Conservation (phyloP, 2,888 invertebrate species). For the Sepioteuthis lessoniana region DNA sequence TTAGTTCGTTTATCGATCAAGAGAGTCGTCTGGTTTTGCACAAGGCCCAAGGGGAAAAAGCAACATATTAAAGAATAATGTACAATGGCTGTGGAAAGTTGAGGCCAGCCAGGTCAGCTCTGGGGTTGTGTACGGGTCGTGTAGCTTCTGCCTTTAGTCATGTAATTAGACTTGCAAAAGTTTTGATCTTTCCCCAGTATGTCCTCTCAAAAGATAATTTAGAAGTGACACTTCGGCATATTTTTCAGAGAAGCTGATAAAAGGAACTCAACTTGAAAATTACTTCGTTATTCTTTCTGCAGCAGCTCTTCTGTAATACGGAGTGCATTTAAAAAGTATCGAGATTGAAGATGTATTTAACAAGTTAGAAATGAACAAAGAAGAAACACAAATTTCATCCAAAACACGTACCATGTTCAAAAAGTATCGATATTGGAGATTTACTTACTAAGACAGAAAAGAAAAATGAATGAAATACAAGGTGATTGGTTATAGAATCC, state of each 20-base stretch:
- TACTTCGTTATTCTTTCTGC: neutral
- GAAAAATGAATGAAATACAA: too few species aligned
- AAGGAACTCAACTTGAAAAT: neutral
- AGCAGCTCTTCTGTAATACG: too few species aligned
- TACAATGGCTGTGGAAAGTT: neutral
- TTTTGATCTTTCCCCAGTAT: neutral
- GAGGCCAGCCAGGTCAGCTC: neutral
- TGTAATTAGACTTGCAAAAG: neutral
- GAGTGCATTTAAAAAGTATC: too few species aligned
- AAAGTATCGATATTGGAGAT: too few species aligned
- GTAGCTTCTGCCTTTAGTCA: neutral
- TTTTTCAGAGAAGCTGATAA: neutral
- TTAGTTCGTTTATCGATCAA: neutral
- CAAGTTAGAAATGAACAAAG: too few species aligned
- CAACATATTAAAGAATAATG: neutral
- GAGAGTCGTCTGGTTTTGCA: constrained; percentile 4
- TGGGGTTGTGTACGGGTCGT: neutral
- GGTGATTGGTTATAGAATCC: too few species aligned
- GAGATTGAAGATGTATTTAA: too few species aligned
- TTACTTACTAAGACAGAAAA: too few species aligned
- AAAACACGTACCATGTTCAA: too few species aligned
- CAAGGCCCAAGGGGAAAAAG: neutral
- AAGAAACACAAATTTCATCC: too few species aligned
- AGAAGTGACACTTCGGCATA: neutral
- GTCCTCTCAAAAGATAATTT: neutral